Conservation (phyloP, 2,888 invertebrate species). For the Junonia oenone region DNA sequence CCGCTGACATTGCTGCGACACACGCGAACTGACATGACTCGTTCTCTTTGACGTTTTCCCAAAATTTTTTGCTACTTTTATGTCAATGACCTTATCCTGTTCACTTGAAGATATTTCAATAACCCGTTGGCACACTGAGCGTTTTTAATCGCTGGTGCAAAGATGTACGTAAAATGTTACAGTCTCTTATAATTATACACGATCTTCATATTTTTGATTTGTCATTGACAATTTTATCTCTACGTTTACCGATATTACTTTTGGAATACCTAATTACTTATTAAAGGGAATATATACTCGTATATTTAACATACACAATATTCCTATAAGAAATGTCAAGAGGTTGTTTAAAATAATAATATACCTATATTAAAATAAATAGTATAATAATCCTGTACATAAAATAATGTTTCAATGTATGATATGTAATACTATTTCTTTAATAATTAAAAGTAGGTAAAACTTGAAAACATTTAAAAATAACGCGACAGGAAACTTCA, state of each 20-base stretch:
- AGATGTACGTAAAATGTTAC: slow-evolving; percentile 4
- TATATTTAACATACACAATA: too few relatives aligned
- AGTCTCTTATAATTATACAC: slow-evolving; percentile 4
- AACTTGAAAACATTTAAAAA: slow-evolving; percentile 33
- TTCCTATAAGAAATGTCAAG: too few relatives aligned
- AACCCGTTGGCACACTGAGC: slow-evolving; percentile 17
- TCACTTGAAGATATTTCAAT: slow-evolving; percentile 25
- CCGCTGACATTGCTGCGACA: slow-evolving; percentile 48
- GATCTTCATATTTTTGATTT: slow-evolving; percentile 5
- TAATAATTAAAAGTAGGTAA: slow-evolving; percentile 11
- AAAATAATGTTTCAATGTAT: too few relatives aligned
- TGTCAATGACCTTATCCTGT: slow-evolving; percentile 33
- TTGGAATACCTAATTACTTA: too few relatives aligned
- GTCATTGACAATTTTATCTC: too few relatives aligned
- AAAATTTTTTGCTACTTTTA: slow-evolving; percentile 30
- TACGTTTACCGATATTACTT: too few relatives aligned
- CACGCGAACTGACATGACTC: slow-evolving; percentile 46
- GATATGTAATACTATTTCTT: neutral
- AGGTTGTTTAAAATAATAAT: too few relatives aligned
- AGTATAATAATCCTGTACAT: too few relatives aligned
- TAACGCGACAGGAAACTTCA: slow-evolving; percentile 56
- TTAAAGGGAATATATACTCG: too few relatives aligned
- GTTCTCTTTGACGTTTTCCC: slow-evolving; percentile 33
- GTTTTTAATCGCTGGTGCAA: slow-evolving; percentile 13
- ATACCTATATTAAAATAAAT: too few relatives aligned